These are phyloP conservation scores for Temnopleurus reevesii DNA, from an alignment of 53 echinoderm and acorn worm genomes.

Conservation along the genomic window DNA sequence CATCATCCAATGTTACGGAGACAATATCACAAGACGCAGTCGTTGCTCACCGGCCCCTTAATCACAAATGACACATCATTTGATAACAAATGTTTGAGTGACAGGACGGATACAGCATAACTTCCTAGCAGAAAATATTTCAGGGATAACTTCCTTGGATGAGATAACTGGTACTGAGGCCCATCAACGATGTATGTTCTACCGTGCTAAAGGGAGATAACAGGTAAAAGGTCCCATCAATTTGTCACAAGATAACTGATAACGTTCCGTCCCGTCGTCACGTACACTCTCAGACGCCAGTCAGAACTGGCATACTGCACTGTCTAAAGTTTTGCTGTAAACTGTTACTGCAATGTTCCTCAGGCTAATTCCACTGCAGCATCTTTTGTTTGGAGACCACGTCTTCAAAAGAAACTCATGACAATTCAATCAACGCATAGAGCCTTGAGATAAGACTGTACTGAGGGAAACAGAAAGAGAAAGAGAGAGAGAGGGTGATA, in stretches of 20 bases:
- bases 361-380: slow-evolving; percentile 18
- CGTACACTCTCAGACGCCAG: not conserved
- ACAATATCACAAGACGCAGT: not conserved
- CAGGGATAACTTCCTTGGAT: not conserved
- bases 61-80: slow-evolving; percentile 8
- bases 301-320: not conserved
- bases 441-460: slow-evolving; percentile 19
- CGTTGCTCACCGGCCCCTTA: not conserved
- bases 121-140: not conserved
- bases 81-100: slow-evolving; percentile 7
- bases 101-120: slow-evolving; percentile 2
- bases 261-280: not conserved
- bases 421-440: slow-evolving; percentile 51
- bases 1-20: not conserved
- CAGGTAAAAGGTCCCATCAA: slow-evolving; percentile 25
- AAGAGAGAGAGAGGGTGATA: not conserved
- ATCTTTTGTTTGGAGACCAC: slow-evolving; percentile 19
- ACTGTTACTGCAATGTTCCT: slow-evolving; percentile 36
- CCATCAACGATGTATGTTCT: slow-evolving; percentile 11
- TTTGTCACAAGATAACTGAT: slow-evolving; percentile 38
- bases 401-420: slow-evolving; percentile 35
- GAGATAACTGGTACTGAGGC: slow-evolving; percentile 34
- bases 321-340: not conserved
- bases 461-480: not conserved
- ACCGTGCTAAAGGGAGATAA: not conserved